Conservation (phyloP, 2,797 vertebrate species). For the Luscinia luscinia region DNA sequence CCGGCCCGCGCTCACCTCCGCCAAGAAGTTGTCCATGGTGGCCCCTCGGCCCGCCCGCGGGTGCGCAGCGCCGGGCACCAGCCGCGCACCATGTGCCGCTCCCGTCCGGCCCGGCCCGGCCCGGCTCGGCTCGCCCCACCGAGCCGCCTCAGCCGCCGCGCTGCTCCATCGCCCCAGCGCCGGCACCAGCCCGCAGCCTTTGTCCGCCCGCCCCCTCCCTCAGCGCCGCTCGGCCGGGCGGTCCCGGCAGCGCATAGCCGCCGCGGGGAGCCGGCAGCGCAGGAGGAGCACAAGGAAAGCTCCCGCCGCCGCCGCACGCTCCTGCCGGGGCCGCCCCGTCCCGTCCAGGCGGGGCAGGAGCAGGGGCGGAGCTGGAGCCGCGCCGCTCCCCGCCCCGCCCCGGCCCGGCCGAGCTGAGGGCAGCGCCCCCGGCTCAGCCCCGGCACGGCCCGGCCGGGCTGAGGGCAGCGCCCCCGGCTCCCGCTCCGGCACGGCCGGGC, state of each 20-base stretch:
- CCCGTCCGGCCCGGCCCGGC: neutral
- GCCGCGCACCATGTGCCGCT: conserved; percentile 36
- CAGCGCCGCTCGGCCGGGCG: neutral
- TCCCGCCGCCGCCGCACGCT: neutral
- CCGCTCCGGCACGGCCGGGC: no score
- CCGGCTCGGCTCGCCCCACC: neutral
- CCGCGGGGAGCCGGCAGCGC: neutral
- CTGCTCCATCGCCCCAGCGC: conserved; percentile 27
- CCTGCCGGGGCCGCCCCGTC: conserved; percentile 8
- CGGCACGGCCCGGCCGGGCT: no score
- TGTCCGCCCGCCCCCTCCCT: conserved; percentile 24
- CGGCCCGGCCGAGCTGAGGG: no score
- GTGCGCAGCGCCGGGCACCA: conserved; percentile 18
- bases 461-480: no score
- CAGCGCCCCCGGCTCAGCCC: no score
- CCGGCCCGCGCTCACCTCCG: conserved; percentile 38
- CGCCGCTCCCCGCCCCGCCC: neutral
- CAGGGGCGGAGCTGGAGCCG: conserved; percentile 9
- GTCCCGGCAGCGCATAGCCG: neutral
- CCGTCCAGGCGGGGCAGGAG: neutral
- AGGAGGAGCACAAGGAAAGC: neutral
- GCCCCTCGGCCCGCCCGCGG: conserved; percentile 2
- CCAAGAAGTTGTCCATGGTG: conserved; percentile 59
- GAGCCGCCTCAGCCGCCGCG: neutral
- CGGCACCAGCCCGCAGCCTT: conserved; percentile 9